These are phyloP conservation scores for Drosophila formosana DNA, from an alignment of 2,888 invertebrate species.

Conservation along the genomic window DNA sequence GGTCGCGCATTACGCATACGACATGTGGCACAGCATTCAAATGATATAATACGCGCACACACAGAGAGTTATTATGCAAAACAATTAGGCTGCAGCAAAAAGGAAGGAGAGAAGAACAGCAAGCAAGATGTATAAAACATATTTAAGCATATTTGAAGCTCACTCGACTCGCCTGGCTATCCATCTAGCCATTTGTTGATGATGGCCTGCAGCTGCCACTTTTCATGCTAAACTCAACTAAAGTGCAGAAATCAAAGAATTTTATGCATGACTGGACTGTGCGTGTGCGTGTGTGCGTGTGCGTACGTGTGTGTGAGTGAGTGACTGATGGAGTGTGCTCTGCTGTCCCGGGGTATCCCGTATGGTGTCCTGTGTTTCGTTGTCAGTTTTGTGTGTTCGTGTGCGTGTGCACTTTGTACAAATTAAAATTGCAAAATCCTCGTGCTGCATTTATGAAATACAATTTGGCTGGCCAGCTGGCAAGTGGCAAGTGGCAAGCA, in stretches of 20 bases:
- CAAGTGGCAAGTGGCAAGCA: constrained; percentile 14
- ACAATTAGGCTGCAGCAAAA: constrained; percentile 60
- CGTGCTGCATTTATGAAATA: constrained; percentile 66
- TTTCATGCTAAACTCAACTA: constrained; percentile 46
- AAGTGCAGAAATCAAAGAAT: constrained; percentile 62
- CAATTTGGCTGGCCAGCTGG: constrained; percentile 42
- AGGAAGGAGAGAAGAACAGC: not conserved
- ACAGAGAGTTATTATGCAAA: constrained; percentile 47
- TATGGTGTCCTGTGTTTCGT: constrained; percentile 5
- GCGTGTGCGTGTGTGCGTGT: not conserved
- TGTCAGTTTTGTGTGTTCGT: constrained; percentile 41
- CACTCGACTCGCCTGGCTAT: not conserved
- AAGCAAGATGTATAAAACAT: constrained; percentile 44
- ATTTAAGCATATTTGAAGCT: constrained; percentile 42
- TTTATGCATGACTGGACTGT: constrained; percentile 47
- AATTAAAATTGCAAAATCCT: constrained; percentile 78
- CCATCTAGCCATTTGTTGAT: constrained; percentile 20
- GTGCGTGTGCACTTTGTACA: constrained; percentile 68
- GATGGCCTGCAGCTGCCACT: constrained; percentile 53
- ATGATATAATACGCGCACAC: constrained; percentile 39
- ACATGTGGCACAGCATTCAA: constrained; percentile 52
- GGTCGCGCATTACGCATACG: constrained; percentile 69
- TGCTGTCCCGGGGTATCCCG: constrained; percentile 40
- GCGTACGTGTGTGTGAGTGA: constrained; percentile 16
- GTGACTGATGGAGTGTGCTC: constrained; percentile 62